Evolutionary conservation across 2,113 vertebrate species (phyloP).

Genomic region (Corythoichthys intestinalis): DNA sequence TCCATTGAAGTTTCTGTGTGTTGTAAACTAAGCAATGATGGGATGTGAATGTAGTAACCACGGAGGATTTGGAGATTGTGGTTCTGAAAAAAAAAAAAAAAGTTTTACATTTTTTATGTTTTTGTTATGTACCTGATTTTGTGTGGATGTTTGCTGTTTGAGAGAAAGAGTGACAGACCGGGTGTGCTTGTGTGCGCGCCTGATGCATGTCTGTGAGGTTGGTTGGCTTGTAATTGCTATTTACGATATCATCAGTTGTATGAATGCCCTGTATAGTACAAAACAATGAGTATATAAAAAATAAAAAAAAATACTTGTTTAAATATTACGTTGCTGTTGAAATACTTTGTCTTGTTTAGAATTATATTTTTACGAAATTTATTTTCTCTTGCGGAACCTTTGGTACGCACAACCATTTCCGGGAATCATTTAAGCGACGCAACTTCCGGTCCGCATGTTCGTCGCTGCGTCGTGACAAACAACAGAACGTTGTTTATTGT

Average conservation of each 20-base stretch:
- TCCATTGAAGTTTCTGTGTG: slow-evolving; percentile 48
- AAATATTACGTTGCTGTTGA: slow-evolving; percentile 42
- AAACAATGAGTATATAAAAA: slow-evolving; percentile 66
- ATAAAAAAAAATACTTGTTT: slow-evolving; percentile 57
- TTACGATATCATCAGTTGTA: slow-evolving; percentile 72
- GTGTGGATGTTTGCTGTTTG: not conserved
- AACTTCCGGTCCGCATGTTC: slow-evolving; percentile 49
- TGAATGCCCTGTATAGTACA: slow-evolving; percentile 74
- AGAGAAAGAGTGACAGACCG: slow-evolving; percentile 9
- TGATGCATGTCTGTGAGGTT: slow-evolving; percentile 60
- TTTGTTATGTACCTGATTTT: slow-evolving; percentile 33
- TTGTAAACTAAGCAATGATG: slow-evolving; percentile 39
- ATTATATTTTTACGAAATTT: not conserved
- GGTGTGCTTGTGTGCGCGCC: slow-evolving; percentile 16
- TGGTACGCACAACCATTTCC: fast-evolving
- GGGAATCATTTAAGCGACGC: slow-evolving; percentile 18
- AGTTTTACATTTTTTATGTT: slow-evolving; percentile 62
- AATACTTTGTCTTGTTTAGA: too few relatives aligned
- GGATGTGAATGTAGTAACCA: slow-evolving; percentile 40
- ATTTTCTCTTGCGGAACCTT: slow-evolving; percentile 7
- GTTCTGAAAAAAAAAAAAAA: slow-evolving; percentile 22
- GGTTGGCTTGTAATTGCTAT: slow-evolving; percentile 64
- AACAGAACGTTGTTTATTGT: not conserved
- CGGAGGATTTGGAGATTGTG: slow-evolving; percentile 42
- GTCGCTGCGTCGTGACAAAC: fast-evolving